A percentile compares a stretch with the other conserved stretches of the same genome.
Evolutionary conservation across 2,113 vertebrate species (phyloP).

Genomic region (Peromyscus leucopus): DNA sequence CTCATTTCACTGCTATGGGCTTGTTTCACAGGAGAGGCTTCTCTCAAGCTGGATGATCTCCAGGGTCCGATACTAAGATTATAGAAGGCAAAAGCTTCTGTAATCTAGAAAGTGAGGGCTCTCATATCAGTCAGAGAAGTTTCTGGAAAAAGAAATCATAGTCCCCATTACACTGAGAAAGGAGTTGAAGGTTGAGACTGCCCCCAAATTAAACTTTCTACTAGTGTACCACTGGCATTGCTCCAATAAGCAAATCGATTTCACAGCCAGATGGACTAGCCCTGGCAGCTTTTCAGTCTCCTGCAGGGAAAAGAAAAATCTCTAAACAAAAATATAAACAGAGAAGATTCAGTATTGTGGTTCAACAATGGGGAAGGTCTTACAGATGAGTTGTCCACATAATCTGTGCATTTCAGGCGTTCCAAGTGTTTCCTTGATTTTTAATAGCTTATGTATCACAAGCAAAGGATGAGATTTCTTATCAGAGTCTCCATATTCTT

Average conservation of each 20-base stretch:
- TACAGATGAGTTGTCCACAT: constrained; percentile 69
- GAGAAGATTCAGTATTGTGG: constrained; percentile 71
- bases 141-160: constrained; percentile 80
- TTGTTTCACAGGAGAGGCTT: constrained; percentile 50
- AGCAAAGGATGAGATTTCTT: constrained; percentile 74
- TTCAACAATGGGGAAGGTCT: constrained; percentile 63
- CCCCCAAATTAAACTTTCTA: constrained; percentile 94
- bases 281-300: constrained; percentile 94
- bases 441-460: constrained; percentile 73
- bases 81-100: constrained; percentile 32
- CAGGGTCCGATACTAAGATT: constrained; percentile 43
- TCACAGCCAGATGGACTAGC: constrained; percentile 93
- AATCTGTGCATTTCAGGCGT: constrained; percentile 61
- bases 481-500: constrained; percentile 57
- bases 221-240: constrained; percentile 90
- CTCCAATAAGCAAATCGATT: constrained; percentile 89
- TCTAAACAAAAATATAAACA: constrained; percentile 82
- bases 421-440: constrained; percentile 64
- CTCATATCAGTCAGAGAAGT: constrained; percentile 54
- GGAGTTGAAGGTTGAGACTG: constrained; percentile 88
- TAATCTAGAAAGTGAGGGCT: not conserved
- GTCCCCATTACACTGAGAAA: constrained; percentile 82
- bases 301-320: constrained; percentile 83
- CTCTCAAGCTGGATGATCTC: constrained; percentile 49
- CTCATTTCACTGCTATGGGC: constrained; percentile 62